Evolutionary conservation across 2,888 invertebrate genomes (phyloP).

Genomic region (Meteorus colon): DNA sequence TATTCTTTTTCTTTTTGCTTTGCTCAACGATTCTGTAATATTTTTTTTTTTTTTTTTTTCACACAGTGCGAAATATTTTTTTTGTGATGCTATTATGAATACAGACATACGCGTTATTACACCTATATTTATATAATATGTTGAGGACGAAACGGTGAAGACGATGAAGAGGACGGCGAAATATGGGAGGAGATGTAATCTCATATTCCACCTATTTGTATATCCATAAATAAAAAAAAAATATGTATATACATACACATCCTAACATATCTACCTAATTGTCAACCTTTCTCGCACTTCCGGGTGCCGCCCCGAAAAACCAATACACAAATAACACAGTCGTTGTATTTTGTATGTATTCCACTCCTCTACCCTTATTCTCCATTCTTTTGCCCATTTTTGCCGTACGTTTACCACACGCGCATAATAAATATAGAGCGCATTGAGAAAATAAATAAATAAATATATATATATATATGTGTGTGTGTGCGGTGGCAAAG

Average conservation of each 20-base stretch:
- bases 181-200: constrained; percentile 50
- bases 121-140: not conserved
- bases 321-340: constrained; percentile 71
- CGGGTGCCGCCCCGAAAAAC: constrained; percentile 70
- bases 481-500: not conserved
- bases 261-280: constrained; percentile 60
- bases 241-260: constrained; percentile 6
- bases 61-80: too few relatives aligned
- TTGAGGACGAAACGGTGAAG: not conserved
- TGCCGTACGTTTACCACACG: not conserved
- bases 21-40: too few relatives aligned
- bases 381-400: not conserved
- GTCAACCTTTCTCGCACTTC: constrained; percentile 59
- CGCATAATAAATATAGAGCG: constrained; percentile 36
- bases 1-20: too few relatives aligned
- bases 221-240: constrained; percentile 28
- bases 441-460: not conserved
- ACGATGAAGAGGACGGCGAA: not conserved
- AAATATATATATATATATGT: too few relatives aligned
- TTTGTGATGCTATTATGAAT: too few relatives aligned
- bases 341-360: constrained; percentile 26
- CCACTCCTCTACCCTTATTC: not conserved
- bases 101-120: not conserved
- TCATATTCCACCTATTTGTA: constrained; percentile 49
- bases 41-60: too few relatives aligned